Percentiles rank a stretch among this genome's conserved stretches.
phyloP scores from a whole-genome alignment of 2,797 vertebrate genomes.

The Microcaecilia unicolor region DNA sequence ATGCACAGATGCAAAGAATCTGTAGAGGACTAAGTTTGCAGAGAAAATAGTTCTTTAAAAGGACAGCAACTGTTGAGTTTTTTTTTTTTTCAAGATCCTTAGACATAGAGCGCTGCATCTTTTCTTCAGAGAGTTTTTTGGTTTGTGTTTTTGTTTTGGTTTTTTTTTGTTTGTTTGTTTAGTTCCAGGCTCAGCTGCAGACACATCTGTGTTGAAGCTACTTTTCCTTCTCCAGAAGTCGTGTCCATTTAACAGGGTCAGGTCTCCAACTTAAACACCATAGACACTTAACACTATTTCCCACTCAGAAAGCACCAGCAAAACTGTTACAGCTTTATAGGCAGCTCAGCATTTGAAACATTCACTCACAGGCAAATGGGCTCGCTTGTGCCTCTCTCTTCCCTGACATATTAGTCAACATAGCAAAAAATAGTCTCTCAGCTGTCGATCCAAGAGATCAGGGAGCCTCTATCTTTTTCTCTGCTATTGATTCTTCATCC shows the following conservation, averaged over 20 bases:
- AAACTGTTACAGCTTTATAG: conserved; percentile 66
- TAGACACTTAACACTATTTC: conserved; percentile 40
- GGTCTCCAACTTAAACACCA: conserved; percentile 48
- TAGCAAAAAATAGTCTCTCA: conserved; percentile 94
- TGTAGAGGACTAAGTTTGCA: conserved; percentile 46
- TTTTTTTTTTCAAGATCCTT: conserved; percentile 50
- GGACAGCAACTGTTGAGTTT: conserved; percentile 23
- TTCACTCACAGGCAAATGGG: conserved; percentile 73
- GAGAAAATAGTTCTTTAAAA: conserved; percentile 24
- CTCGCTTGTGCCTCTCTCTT: conserved; percentile 86
- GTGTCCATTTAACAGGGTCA: conserved; percentile 60
- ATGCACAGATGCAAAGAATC: conserved; percentile 37
- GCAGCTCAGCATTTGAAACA: conserved; percentile 86
- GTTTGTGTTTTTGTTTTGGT: too few species aligned
- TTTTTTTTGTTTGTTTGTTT: too few species aligned
- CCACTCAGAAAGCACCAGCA: conserved; percentile 40
- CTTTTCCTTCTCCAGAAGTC: conserved; percentile 56
- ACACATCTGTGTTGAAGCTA: conserved; percentile 45
- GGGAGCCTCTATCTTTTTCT: conserved; percentile 74
- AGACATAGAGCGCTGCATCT: conserved; percentile 44
- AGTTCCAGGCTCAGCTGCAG: conserved; percentile 48
- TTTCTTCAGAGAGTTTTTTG: conserved; percentile 45
- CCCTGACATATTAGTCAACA: conserved; percentile 99
- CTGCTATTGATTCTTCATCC: conserved; percentile 85
- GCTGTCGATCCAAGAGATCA: conserved; percentile 70